These are phyloP conservation scores for Nibea albiflora DNA, from an alignment of 2,113 vertebrate genomes.

Conservation along the genomic window DNA sequence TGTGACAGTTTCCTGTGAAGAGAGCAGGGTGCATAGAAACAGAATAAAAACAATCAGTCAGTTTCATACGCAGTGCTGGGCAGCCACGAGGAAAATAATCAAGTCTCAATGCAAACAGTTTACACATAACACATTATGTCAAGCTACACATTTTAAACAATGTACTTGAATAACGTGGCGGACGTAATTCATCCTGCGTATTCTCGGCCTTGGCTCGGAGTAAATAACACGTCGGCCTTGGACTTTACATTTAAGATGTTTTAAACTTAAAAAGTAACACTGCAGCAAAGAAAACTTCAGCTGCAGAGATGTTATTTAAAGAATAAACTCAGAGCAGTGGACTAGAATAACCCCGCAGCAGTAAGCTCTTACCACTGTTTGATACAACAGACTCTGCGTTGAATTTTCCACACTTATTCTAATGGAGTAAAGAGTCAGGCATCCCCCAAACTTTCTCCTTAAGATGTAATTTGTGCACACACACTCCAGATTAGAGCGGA, in stretches of 20 bases:
- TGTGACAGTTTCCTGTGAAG: constrained; percentile 50
- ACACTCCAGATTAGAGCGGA: constrained; percentile 1
- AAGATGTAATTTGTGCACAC: constrained; percentile 13
- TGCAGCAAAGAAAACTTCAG: neutral
- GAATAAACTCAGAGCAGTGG: constrained; percentile 6
- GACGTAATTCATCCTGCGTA: constrained; percentile 6
- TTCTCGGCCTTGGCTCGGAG: constrained; percentile 4
- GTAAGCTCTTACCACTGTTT: neutral
- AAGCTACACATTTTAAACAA: neutral
- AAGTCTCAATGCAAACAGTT: constrained; percentile 3
- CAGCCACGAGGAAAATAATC: neutral
- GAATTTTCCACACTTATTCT: constrained; percentile 21
- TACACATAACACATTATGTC: neutral
- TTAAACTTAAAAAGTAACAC: constrained; percentile 4
- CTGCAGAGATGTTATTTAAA: constrained; percentile 20
- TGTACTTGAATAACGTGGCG: neutral
- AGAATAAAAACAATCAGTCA: constrained; percentile 16
- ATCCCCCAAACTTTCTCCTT: constrained; percentile 2
- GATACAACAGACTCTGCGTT: constrained; percentile 19
- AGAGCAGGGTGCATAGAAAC: constrained; percentile 25
- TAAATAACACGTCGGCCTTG: constrained; percentile 21
- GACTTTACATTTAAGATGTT: neutral
- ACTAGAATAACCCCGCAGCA: constrained; percentile 5
- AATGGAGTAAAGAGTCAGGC: neutral
- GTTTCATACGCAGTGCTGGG: neutral